Base-by-base conservation (phyloP, 2,113 vertebrate genomes). In the Oreotrochilus melanogaster region DNA sequence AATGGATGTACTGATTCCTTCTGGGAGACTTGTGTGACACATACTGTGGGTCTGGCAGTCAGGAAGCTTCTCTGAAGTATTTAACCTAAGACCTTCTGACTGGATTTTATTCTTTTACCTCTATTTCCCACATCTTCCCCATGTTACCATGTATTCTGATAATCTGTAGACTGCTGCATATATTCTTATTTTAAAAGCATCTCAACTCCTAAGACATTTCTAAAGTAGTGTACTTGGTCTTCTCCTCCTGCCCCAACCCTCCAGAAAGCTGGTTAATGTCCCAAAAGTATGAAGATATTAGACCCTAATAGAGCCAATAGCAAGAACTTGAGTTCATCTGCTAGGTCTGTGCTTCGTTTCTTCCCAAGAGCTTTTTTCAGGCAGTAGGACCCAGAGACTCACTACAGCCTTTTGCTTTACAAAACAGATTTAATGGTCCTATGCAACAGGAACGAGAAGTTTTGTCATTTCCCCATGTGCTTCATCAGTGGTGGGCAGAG, bases 401-500 rank as follows among this genome's bases (percentile, higher is more conserved):
- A 4, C 43, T 45, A 48, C 21, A 47, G 27, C 17, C 14, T 71
- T 76, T 72, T 86, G 62, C 23, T 88, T 88, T 64, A 65, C 86
- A 92, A 47, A 70, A 27, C 24, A 70, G 19, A 57, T 64, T 78
- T 69, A 88, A 69, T 33, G 33, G 33, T 78, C 62, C 72, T 30
- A 18, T 53, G 85, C 33, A 78, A 78, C 80, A 86, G 75, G 78
- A 95, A 91, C 0, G 0, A 85, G 56, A 62, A 66, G 43, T 67
- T 57, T n/a, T 74, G 61, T 86, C 57, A 16, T 93, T 95, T 97
- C 86, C 75, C 73, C 14, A 7, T 57, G 94, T 95, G 70, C 58
- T 94, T 78, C 66, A 73, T 53, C 69, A 35, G n/a, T 75, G 86
- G 82, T 10, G 17, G 65, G 64, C 90, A 78, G 79, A 69, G 42